Percentiles rank a stretch among this genome's conserved stretches.
phyloP scores from a whole-genome alignment of 2,113 vertebrate genomes.

The Lepus europaeus region DNA sequence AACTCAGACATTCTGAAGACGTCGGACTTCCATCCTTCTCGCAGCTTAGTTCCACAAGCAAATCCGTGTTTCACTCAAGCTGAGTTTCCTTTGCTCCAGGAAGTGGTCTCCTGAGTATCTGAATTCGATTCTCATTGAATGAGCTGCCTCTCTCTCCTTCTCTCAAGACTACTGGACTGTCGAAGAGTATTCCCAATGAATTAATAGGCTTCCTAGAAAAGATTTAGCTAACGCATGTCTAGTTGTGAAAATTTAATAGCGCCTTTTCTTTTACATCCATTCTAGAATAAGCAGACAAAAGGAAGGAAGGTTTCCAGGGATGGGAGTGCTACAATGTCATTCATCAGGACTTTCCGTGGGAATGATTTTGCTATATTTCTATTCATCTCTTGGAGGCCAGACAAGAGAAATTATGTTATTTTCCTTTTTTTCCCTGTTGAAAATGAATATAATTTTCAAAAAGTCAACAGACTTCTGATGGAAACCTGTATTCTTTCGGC shows the following conservation, averaged over 20 bases:
- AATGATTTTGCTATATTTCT: conserved; percentile 27
- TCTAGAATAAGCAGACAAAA: not conserved
- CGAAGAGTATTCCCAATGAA: not conserved
- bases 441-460: conserved; percentile 49
- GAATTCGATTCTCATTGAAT: not conserved
- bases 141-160: not conserved
- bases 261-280: not conserved
- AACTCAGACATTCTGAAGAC: not conserved
- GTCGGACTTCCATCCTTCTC: not conserved
- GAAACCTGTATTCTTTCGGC: conserved; percentile 49
- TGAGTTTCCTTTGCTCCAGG: not conserved
- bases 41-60: not conserved
- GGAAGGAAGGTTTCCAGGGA: not conserved
- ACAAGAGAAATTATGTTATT: not conserved
- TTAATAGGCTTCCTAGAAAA: not conserved
- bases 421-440: conserved; percentile 6
- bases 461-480: conserved; percentile 34
- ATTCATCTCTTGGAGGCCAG: not conserved
- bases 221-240: not conserved
- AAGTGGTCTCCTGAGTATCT: not conserved
- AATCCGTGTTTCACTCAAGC: not conserved
- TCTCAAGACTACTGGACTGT: not conserved
- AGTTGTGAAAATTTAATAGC: not conserved
- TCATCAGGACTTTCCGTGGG: not conserved
- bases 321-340: not conserved